Conservation (phyloP, 2,888 invertebrate species). For the Polyommatus iphigenia region DNA sequence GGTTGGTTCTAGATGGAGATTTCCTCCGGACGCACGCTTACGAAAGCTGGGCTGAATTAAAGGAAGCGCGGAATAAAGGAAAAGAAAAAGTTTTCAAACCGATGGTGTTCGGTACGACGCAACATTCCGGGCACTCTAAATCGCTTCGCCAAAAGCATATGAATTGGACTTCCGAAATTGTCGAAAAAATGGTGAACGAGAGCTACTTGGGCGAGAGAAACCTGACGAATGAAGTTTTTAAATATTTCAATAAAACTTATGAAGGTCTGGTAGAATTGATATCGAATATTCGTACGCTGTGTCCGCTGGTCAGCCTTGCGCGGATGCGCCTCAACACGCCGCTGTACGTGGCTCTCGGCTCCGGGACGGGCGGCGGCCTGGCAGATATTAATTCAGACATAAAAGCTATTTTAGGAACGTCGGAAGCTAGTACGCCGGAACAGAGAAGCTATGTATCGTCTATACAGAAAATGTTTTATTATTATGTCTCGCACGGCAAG, state of each 20-base stretch:
- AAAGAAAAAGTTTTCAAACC: conserved; percentile 71
- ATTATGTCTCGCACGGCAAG: conserved; percentile 89
- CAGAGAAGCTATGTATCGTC: conserved; percentile 88
- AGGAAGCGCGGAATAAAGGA: conserved; percentile 60
- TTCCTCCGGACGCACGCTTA: conserved; percentile 84
- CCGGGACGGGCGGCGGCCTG: conserved; percentile 74
- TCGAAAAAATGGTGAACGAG: conserved; percentile 82
- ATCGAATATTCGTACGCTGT: conserved; percentile 88
- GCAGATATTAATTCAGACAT: conserved; percentile 83
- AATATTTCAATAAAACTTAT: conserved; percentile 85
- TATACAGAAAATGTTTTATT: conserved; percentile 90
- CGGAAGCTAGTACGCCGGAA: conserved; percentile 85
- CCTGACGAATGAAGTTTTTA: conserved; percentile 82
- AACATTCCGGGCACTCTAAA: conserved; percentile 85
- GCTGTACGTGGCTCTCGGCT: conserved; percentile 87
- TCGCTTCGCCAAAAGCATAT: conserved; percentile 80
- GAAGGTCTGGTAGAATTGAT: conserved; percentile 86
- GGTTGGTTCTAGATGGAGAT: conserved; percentile 88
- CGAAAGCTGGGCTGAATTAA: conserved; percentile 81
- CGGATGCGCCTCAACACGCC: conserved; percentile 82
- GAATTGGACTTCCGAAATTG: conserved; percentile 84
- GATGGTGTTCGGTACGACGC: conserved; percentile 86
- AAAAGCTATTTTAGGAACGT: conserved; percentile 88
- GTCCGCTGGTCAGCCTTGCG: conserved; percentile 86
- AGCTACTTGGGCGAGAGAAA: conserved; percentile 83